These are phyloP conservation scores for Tribolium castaneum DNA, from an alignment of 1,140 invertebrate genomes.

Conservation along the genomic window DNA sequence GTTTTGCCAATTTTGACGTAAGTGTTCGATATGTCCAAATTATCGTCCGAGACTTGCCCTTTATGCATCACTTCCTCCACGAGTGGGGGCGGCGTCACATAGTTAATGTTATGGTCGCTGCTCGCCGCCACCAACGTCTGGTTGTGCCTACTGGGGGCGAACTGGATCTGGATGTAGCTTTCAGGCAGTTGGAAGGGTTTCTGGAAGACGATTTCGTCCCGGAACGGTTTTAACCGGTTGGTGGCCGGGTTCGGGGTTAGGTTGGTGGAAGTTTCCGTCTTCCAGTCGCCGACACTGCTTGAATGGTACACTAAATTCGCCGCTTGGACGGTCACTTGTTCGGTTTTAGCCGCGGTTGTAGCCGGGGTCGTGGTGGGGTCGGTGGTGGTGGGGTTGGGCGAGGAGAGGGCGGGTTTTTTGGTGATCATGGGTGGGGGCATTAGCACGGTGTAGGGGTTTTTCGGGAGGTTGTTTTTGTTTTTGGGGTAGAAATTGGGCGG, in stretches of 20 bases:
- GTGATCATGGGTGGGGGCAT: constrained; percentile 74
- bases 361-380: background rate
- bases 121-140: constrained; percentile 48
- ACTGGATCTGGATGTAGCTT: constrained; percentile 50
- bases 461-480: constrained; percentile 63
- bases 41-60: constrained; percentile 63
- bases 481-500: constrained; percentile 59
- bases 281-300: constrained; percentile 66
- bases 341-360: constrained; percentile 52
- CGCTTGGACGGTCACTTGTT: constrained; percentile 67
- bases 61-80: constrained; percentile 58
- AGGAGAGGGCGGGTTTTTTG: constrained; percentile 54
- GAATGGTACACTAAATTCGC: constrained; percentile 74
- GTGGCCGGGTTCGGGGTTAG: constrained; percentile 51
- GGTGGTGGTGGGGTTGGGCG: constrained; percentile 50
- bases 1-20: constrained; percentile 65
- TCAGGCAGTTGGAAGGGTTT: constrained; percentile 47
- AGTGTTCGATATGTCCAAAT: constrained; percentile 60
- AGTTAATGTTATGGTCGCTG: constrained; percentile 56
- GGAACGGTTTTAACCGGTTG: background rate
- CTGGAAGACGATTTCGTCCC: constrained; percentile 37
- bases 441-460: constrained; percentile 70
- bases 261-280: constrained; percentile 44
- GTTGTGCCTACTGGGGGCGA: constrained; percentile 44
- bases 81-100: constrained; percentile 52